A percentile compares a stretch with the other conserved stretches of the same genome.
Evolutionary conservation across 1,140 invertebrate genomes (phyloP).

Genomic region (Dendrolimus kikuchii): DNA sequence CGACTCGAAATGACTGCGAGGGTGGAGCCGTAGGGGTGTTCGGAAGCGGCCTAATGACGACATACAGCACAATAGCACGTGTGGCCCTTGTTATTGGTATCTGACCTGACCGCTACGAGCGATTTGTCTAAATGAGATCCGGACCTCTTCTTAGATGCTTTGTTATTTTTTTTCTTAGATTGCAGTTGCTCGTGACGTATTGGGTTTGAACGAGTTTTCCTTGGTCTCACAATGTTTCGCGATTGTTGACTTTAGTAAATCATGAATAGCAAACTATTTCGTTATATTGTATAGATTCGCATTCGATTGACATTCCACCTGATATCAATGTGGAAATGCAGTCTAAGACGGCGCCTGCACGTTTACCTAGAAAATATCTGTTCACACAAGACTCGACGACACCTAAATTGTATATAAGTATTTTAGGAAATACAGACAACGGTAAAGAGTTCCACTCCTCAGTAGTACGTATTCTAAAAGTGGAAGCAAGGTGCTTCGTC

Average conservation of each 20-base stretch:
- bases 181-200: slow-evolving; percentile 30
- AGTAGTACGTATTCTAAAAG: too few species aligned
- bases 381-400: too few species aligned
- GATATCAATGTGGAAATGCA: too few species aligned
- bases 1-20: slow-evolving; percentile 17
- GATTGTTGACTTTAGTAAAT: slow-evolving; percentile 5
- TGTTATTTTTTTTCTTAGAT: slow-evolving; percentile 53
- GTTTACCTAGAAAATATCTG: too few species aligned
- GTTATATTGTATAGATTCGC: too few species aligned
- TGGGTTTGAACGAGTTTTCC: slow-evolving; percentile 16
- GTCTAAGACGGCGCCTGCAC: too few species aligned
- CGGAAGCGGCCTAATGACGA: slow-evolving; percentile 65
- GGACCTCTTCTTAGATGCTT: slow-evolving; percentile 49
- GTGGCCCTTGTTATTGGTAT: slow-evolving; percentile 67
- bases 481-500: too few species aligned
- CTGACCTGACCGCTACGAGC: slow-evolving; percentile 67
- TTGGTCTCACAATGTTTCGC: slow-evolving; percentile 8
- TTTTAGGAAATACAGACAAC: too few species aligned
- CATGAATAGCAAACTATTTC: too few species aligned
- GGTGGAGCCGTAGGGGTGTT: slow-evolving; percentile 19
- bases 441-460: too few species aligned
- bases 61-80: slow-evolving; percentile 59
- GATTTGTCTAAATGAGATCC: slow-evolving; percentile 71
- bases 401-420: too few species aligned
- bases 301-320: too few species aligned